Conservation (phyloP, 2,888 invertebrate species). For the Eucriotettix oculatus region DNA sequence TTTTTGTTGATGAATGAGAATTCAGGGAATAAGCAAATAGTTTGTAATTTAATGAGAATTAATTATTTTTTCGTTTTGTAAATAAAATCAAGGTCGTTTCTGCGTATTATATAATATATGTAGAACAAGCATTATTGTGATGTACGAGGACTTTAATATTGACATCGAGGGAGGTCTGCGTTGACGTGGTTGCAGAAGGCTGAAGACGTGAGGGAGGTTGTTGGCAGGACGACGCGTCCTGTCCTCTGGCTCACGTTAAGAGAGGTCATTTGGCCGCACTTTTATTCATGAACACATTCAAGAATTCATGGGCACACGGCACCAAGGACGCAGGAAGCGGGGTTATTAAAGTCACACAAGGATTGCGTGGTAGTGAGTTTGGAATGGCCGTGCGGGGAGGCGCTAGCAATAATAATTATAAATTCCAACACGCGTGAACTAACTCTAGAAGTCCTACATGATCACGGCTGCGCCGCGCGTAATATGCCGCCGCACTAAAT, state of each 20-base stretch:
- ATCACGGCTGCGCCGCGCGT: neutral
- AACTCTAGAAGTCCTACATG: neutral
- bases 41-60: too few species aligned
- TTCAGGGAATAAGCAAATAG: too few species aligned
- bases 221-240: too few species aligned
- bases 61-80: too few species aligned
- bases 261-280: slow-evolving; percentile 9
- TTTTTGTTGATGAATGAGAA: too few species aligned
- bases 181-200: too few species aligned
- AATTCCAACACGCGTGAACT: slow-evolving; percentile 5
- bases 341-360: neutral
- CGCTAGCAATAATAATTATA: slow-evolving; percentile 8
- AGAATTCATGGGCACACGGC: slow-evolving; percentile 10
- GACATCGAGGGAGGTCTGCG: too few species aligned
- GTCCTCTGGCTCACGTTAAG: neutral
- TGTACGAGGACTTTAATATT: too few species aligned
- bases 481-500: neutral
- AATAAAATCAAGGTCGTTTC: too few species aligned
- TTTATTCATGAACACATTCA: slow-evolving; percentile 10
- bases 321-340: slow-evolving; percentile 4
- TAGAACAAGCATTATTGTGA: too few species aligned
- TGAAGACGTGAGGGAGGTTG: too few species aligned
- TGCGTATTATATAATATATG: too few species aligned
- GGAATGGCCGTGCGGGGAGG: neutral
- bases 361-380: neutral